Evolutionary conservation across 2,113 vertebrate species (phyloP).

Genomic region (Platichthys flesus): DNA sequence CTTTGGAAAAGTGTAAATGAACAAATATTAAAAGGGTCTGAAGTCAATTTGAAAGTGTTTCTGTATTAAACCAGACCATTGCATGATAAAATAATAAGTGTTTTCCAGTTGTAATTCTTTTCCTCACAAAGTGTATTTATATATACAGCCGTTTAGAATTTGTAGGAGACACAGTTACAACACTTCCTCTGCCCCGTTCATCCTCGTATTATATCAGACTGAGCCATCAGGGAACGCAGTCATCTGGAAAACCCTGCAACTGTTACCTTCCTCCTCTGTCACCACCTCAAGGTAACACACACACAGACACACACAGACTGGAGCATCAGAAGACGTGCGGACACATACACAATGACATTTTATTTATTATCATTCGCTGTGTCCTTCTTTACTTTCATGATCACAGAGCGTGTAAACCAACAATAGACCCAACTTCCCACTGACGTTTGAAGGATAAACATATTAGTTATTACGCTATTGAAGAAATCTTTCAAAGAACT

Average conservation of each 20-base stretch:
- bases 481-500: not conserved
- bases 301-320: not conserved
- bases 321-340: constrained; percentile 21
- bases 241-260: constrained; percentile 57
- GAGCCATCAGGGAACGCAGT: constrained; percentile 58
- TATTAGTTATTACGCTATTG: too few species aligned
- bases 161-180: too few species aligned
- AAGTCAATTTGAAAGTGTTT: too few species aligned
- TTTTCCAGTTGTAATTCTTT: not conserved
- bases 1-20: too few species aligned
- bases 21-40: too few species aligned
- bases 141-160: not conserved
- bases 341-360: not conserved
- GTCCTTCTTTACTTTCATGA: not conserved
- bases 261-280: constrained; percentile 73
- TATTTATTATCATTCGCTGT: not conserved
- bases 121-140: not conserved
- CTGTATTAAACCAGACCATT: too few species aligned
- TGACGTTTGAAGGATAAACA: too few species aligned
- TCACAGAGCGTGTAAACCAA: not conserved
- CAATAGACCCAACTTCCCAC: not conserved
- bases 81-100: not conserved
- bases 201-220: constrained; percentile 50
- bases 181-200: not conserved
- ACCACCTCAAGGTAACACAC: constrained; percentile 48